phyloP scores from a whole-genome alignment of 1,140 invertebrate genomes.

The Caerostris extrusa region DNA sequence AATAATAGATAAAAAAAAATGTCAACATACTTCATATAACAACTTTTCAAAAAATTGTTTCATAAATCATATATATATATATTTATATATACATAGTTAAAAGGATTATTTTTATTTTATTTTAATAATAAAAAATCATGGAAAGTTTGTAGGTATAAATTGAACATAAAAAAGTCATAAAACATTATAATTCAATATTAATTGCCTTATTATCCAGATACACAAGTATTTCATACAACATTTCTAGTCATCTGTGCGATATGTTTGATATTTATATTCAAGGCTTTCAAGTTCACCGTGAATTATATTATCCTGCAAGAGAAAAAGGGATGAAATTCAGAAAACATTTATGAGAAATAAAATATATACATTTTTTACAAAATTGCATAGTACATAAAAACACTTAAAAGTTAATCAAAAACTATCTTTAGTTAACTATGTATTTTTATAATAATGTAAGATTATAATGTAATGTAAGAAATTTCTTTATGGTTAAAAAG shows the following conservation, averaged over 20 bases:
- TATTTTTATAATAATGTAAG: no score
- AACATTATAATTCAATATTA: not conserved
- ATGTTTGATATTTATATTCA: constrained; percentile 69
- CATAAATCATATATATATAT: not conserved
- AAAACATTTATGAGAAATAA: no score
- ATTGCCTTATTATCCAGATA: not conserved
- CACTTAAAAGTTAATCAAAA: no score
- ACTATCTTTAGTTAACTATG: no score
- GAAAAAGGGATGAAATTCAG: not conserved
- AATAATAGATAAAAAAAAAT: no score
- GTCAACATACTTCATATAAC: not conserved
- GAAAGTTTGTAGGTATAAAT: not conserved
- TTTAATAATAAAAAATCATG: constrained; percentile 22
- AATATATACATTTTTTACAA: no score
- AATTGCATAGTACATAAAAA: no score
- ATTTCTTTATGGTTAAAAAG: no score
- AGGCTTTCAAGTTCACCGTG: constrained; percentile 62
- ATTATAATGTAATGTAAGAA: no score
- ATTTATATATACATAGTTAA: not conserved
- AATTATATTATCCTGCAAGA: constrained; percentile 57
- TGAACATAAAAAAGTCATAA: not conserved
- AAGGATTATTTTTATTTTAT: not conserved
- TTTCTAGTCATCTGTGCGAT: constrained; percentile 31
- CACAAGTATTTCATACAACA: not conserved
- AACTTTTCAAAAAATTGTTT: not conserved